Base-by-base conservation (phyloP, 1,140 invertebrate species). In the Tribolium castaneum region DNA sequence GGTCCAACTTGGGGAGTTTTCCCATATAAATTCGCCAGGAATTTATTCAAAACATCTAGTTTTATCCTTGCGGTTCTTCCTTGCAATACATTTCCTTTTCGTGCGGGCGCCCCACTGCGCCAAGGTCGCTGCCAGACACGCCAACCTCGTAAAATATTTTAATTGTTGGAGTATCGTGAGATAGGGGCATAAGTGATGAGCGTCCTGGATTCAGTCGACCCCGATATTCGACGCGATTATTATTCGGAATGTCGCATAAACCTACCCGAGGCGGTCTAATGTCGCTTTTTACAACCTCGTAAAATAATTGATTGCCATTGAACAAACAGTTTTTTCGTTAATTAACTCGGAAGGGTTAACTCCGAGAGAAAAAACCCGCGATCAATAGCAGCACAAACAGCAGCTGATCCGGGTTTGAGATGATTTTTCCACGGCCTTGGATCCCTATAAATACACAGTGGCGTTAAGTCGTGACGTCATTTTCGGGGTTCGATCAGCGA, bases 141-240 rank as follows among this genome's bases (percentile, higher is more conserved):
- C 76, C 25, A 77, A 45, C 76, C 13, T 77, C 76, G 52, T 77
- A 77, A 77, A 77, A 72, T 70, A 77, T 72, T 77, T 72, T 77
- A 77, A 77, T 77, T 77, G 76, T 72, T 70, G 70, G 9, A 30
- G 50, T 72, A 77, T 77, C 76, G 76, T 77, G 76, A 77, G 54
- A 70, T 51, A 72, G 35, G 56, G 35, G 70, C 54, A 72, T 77
- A 77, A 77, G 30, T 77, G 76, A 77, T 77, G 76, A 77, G 76
- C 70, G 66, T 54, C 51, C 76, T 72, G 70, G 52, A 77, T 72
- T 71, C 39, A n/a, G 19, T 39, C 35, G 19, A 70, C 25, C 62
- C 35, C 19, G 45, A 35, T 16, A 70, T 70, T 70, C 66, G 6
- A 70, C 34, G 16, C 66, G 34, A 49, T 45, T 70, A 70, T 45